These are phyloP conservation scores for Chaetorhynchus papuensis DNA, from an alignment of 2,113 vertebrate species.

Conservation along the genomic window DNA sequence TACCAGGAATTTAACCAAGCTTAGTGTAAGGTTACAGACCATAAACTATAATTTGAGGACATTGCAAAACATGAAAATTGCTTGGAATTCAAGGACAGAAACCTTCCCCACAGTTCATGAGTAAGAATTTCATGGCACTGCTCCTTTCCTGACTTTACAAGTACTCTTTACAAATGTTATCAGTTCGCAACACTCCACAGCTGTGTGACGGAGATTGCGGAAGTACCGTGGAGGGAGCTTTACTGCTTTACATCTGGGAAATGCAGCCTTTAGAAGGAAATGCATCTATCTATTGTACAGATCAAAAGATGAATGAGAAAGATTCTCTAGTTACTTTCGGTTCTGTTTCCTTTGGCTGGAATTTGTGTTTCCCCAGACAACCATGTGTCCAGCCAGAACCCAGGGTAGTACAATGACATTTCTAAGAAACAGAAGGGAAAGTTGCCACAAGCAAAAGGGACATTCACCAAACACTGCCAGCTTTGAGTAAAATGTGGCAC, in stretches of 20 bases:
- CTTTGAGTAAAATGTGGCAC: not conserved
- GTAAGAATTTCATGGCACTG: not conserved
- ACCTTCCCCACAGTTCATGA: not conserved
- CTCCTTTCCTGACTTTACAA: not conserved
- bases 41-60: not conserved
- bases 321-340: not conserved
- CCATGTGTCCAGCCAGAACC: not conserved
- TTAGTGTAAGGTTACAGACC: not conserved
- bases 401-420: not conserved
- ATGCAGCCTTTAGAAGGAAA: not conserved
- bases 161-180: not conserved
- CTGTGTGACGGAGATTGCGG: not conserved
- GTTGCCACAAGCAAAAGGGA: not conserved
- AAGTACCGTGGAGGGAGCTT: not conserved
- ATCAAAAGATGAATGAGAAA: not conserved
- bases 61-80: not conserved
- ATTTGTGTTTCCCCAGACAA: not conserved
- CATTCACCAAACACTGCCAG: not conserved
- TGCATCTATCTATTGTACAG: not conserved
- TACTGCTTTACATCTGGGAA: not conserved
- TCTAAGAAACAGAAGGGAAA: conserved; percentile 45
- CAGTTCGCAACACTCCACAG: not conserved
- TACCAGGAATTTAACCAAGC: not conserved
- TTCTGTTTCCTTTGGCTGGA: conserved; percentile 26
- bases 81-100: not conserved